phyloP scores from a whole-genome alignment of 2,888 invertebrate genomes.

The Hetaerina titia region DNA sequence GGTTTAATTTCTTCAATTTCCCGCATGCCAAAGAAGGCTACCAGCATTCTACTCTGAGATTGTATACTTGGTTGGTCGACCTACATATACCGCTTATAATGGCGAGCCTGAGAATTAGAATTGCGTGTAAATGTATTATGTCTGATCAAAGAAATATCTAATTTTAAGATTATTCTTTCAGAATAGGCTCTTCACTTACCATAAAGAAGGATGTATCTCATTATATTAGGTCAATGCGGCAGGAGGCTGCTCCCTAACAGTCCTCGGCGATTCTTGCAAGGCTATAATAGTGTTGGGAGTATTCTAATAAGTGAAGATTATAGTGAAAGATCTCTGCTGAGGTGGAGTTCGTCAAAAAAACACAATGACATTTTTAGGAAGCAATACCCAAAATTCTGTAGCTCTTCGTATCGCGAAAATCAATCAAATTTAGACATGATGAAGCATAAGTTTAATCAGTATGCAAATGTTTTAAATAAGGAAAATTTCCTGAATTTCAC shows the following conservation, averaged over 20 bases:
- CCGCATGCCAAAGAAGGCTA: background rate
- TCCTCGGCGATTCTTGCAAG: background rate
- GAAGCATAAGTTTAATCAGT: background rate
- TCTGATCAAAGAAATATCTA: background rate
- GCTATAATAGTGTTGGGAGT: background rate
- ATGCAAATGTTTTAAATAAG: background rate
- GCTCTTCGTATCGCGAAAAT: background rate
- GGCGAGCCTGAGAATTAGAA: background rate
- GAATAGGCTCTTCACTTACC: background rate
- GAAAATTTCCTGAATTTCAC: background rate
- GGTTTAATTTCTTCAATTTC: background rate
- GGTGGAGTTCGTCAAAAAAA: no score
- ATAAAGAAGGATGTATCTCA: background rate
- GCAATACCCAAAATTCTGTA: conserved; percentile 21
- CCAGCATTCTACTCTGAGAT: background rate
- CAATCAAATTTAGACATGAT: background rate
- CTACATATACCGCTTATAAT: background rate
- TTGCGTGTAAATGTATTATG: background rate
- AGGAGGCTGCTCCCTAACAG: background rate
- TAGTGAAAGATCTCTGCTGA: no score
- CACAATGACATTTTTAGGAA: background rate
- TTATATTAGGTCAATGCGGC: background rate
- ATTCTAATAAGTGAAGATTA: background rate
- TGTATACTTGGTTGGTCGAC: background rate
- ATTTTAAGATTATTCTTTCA: background rate